Evolutionary conservation across 2,888 invertebrate genomes (phyloP).

Genomic region (Choreutis nemorana): DNA sequence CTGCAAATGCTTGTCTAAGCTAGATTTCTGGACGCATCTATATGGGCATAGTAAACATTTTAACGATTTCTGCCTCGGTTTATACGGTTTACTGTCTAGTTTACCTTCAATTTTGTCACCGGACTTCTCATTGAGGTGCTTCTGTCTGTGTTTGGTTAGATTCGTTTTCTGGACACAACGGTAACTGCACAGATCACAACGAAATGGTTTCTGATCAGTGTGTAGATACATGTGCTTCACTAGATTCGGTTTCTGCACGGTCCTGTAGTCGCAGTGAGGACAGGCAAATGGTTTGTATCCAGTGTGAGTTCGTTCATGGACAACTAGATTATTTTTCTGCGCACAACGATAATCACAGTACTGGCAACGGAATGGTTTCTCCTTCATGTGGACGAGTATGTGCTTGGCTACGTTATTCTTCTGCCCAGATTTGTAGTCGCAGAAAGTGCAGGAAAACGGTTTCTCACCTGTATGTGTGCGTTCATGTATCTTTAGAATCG

Average conservation of each 20-base stretch:
- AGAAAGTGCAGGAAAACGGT: slow-evolving; percentile 53
- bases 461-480: slow-evolving; percentile 57
- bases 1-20: slow-evolving; percentile 53
- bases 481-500: slow-evolving; percentile 58
- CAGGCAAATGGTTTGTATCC: slow-evolving; percentile 60
- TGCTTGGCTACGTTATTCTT: slow-evolving; percentile 62
- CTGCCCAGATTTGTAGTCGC: slow-evolving; percentile 58
- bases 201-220: slow-evolving; percentile 57
- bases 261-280: slow-evolving; percentile 54
- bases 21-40: slow-evolving; percentile 51
- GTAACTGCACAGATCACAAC: slow-evolving; percentile 55
- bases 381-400: slow-evolving; percentile 59
- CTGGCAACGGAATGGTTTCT: slow-evolving; percentile 55
- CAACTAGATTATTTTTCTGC: slow-evolving; percentile 57
- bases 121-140: slow-evolving; percentile 48
- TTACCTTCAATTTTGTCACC: slow-evolving; percentile 34
- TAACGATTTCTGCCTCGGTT: slow-evolving; percentile 48
- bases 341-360: slow-evolving; percentile 60
- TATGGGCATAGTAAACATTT: slow-evolving; percentile 49
- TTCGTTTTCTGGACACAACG: slow-evolving; percentile 60
- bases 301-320: slow-evolving; percentile 59
- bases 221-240: slow-evolving; percentile 63
- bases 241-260: slow-evolving; percentile 58
- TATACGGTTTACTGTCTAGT: slow-evolving; percentile 38
- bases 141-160: slow-evolving; percentile 52